A percentile compares a stretch with the other conserved stretches of the same genome.
Evolutionary conservation across 2,888 invertebrate species (phyloP).

Genomic region (Pristionchus mayeri): DNA sequence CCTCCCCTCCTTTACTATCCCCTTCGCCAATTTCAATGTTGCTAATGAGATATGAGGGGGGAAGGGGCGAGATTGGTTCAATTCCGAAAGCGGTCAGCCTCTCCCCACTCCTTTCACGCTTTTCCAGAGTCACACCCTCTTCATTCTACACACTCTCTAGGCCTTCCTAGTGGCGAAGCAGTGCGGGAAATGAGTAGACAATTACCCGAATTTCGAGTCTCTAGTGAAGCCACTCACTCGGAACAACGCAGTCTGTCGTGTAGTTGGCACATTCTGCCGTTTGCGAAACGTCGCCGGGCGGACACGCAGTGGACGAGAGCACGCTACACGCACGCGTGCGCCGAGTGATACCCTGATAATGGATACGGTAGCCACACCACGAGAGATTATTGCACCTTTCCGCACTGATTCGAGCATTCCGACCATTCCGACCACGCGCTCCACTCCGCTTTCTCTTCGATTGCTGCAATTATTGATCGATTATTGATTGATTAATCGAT

Average conservation of each 20-base stretch:
- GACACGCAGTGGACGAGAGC: neutral
- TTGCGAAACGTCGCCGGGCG: constrained; percentile 26
- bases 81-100: no score
- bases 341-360: constrained; percentile 32
- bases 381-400: neutral
- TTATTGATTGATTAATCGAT: no score
- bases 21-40: constrained; percentile 36
- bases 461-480: neutral
- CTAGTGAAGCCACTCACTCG: constrained; percentile 34
- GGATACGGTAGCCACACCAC: neutral
- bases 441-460: constrained; percentile 22
- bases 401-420: neutral
- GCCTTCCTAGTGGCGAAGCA: neutral
- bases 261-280: constrained; percentile 1
- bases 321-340: constrained; percentile 6
- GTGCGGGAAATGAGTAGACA: neutral
- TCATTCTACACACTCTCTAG: no score
- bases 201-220: no score
- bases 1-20: neutral
- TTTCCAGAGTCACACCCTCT: no score
- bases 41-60: constrained; percentile 49
- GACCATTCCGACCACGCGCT: constrained; percentile 22
- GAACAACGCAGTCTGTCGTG: constrained; percentile 16
- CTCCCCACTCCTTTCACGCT: neutral
- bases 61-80: constrained; percentile 31